Conservation (phyloP, 2,113 vertebrate species). For the Camelus dromedarius region DNA sequence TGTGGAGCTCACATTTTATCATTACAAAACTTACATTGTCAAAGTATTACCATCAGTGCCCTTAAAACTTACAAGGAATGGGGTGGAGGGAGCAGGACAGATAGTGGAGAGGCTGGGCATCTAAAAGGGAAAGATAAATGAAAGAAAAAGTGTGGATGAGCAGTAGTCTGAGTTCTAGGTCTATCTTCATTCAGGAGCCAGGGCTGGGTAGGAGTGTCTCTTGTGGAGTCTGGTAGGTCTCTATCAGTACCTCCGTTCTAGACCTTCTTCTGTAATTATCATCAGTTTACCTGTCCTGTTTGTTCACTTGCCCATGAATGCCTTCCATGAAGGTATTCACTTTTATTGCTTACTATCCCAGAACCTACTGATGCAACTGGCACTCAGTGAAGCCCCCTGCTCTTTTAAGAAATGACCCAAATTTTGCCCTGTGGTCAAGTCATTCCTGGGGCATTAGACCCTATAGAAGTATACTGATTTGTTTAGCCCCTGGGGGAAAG, state of each 20-base stretch:
- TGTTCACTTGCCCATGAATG: not conserved
- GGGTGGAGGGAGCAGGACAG: not conserved
- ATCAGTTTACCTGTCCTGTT: not conserved
- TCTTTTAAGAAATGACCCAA: not conserved
- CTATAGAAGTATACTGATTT: not conserved
- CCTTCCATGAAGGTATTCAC: not conserved
- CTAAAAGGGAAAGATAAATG: not conserved
- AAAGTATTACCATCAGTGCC: not conserved
- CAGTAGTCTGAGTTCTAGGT: not conserved
- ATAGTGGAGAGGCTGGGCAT: not conserved
- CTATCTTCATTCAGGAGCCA: not conserved
- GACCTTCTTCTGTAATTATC: not conserved
- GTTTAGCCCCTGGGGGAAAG: not conserved
- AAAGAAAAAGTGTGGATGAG: not conserved
- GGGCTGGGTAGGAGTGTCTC: not conserved
- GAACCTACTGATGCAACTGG: not conserved
- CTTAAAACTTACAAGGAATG: not conserved
- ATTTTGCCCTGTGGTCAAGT: not conserved
- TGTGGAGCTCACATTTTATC: not conserved
- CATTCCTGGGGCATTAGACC: not conserved
- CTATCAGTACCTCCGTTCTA: accelerated
- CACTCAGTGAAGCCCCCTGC: not conserved
- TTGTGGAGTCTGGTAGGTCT: accelerated
- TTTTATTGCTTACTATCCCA: not conserved
- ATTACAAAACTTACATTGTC: not conserved